Percentiles rank a stretch among this genome's conserved stretches.
Evolutionary conservation across 2,888 invertebrate species (phyloP).

Genomic region (Augochlorella aurata): DNA sequence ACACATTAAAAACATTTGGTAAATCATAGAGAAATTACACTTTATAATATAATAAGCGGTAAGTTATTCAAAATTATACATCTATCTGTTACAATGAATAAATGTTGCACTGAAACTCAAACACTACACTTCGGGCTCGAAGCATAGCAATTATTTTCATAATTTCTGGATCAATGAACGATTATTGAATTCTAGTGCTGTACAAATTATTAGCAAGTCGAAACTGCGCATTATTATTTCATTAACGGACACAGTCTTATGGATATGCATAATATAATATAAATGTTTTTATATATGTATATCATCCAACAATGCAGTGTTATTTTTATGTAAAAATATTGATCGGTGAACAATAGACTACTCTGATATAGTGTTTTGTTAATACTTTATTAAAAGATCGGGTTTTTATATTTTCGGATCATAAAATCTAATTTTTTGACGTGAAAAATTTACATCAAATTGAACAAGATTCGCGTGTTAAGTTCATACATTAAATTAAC

Average conservation of each 20-base stretch:
- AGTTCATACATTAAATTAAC: neutral
- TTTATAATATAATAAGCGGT: neutral
- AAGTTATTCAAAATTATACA: slow-evolving; percentile 22
- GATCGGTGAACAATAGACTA: neutral
- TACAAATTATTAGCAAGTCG: neutral
- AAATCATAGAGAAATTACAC: neutral
- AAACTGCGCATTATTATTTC: neutral
- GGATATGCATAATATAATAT: neutral
- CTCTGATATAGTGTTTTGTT: neutral
- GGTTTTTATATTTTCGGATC: neutral
- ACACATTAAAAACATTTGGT: slow-evolving; percentile 2
- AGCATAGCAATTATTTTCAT: neutral
- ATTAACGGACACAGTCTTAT: neutral
- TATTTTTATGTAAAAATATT: too few species aligned
- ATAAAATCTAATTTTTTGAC: neutral
- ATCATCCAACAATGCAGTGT: neutral
- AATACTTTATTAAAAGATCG: too few species aligned
- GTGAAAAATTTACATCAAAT: neutral
- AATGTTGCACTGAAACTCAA: neutral
- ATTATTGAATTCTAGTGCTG: neutral
- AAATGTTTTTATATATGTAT: neutral
- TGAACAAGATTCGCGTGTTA: neutral
- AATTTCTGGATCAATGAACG: neutral
- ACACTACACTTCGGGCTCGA: neutral
- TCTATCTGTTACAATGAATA: slow-evolving; percentile 1